phyloP scores from a whole-genome alignment of 2,113 vertebrate species.

The Stictonetta naevosa region DNA sequence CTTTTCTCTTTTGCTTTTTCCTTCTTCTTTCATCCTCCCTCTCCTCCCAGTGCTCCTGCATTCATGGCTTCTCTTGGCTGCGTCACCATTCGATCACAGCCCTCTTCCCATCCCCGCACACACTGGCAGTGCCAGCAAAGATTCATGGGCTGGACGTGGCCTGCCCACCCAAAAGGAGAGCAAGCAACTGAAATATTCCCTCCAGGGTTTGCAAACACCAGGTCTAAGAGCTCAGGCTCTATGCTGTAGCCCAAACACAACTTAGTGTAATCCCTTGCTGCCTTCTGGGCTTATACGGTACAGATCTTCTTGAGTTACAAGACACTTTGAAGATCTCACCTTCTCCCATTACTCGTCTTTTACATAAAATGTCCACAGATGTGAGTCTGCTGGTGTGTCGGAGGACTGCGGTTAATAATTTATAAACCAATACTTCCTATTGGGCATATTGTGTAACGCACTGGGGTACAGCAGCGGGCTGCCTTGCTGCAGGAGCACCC shows the following conservation, averaged over 20 bases:
- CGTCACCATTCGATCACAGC: fast-evolving
- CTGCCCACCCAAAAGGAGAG: neutral
- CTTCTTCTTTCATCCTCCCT: neutral
- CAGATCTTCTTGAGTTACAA: conserved; percentile 79
- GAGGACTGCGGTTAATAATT: conserved; percentile 75
- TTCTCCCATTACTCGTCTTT: conserved; percentile 84
- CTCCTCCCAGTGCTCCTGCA: neutral
- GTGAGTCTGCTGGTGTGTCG: conserved; percentile 73
- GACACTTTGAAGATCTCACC: conserved; percentile 84
- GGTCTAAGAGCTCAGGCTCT: conserved; percentile 49
- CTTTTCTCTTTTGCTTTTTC: neutral
- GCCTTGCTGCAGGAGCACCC: conserved; percentile 72
- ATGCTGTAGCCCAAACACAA: conserved; percentile 65
- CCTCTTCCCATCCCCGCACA: neutral
- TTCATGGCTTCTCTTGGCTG: neutral
- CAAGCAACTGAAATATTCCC: neutral
- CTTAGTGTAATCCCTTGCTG: conserved; percentile 73
- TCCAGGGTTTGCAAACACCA: conserved; percentile 32
- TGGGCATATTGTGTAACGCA: neutral
- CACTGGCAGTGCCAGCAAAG: neutral
- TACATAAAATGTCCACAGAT: conserved; percentile 81
- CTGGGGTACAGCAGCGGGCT: neutral
- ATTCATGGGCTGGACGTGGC: neutral
- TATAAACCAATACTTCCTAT: conserved; percentile 73
- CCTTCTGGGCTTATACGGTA: conserved; percentile 74